A percentile compares a stretch with the other conserved stretches of the same genome.
phyloP scores from a whole-genome alignment of 2,113 vertebrate species.

The Heterocephalus glaber region DNA sequence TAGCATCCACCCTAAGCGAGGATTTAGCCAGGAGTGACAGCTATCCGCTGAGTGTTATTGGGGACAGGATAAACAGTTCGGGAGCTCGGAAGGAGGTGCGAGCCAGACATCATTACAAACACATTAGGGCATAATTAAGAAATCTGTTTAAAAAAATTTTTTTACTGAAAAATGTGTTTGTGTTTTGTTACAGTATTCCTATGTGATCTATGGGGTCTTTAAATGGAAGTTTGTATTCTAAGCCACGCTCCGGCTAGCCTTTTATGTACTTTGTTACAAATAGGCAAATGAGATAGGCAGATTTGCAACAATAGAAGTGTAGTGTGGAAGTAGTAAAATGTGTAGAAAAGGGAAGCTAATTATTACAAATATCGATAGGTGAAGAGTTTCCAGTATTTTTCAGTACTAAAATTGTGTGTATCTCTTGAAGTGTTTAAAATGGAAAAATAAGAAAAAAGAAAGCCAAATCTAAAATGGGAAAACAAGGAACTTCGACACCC shows the following conservation, averaged over 20 bases:
- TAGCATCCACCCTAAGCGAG: slow-evolving; percentile 90
- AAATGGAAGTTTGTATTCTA: not conserved
- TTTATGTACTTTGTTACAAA: slow-evolving; percentile 58
- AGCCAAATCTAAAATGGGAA: slow-evolving; percentile 52
- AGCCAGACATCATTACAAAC: slow-evolving; percentile 90
- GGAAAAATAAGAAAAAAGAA: not conserved
- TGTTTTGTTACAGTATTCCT: not conserved
- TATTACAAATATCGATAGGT: slow-evolving; percentile 49
- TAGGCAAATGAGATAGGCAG: slow-evolving; percentile 55
- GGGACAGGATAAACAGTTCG: slow-evolving; percentile 89
- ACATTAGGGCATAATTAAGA: slow-evolving; percentile 85
- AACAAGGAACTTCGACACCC: slow-evolving; percentile 14
- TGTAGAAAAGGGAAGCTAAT: not conserved
- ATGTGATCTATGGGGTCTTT: not conserved
- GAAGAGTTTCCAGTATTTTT: not conserved
- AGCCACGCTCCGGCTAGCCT: not conserved
- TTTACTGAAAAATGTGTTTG: not conserved
- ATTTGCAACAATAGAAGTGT: not conserved
- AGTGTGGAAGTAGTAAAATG: not conserved
- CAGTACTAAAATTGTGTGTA: not conserved
- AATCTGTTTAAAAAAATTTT: not conserved
- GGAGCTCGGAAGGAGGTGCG: slow-evolving; percentile 85
- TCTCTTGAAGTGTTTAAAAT: slow-evolving; percentile 64
- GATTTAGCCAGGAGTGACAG: slow-evolving; percentile 95
- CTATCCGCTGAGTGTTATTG: slow-evolving; percentile 90